Percentiles rank a stretch among this genome's conserved stretches.
These are phyloP conservation scores for Etheostoma cragini DNA, from an alignment of 2,113 vertebrate species.

Conservation along the genomic window DNA sequence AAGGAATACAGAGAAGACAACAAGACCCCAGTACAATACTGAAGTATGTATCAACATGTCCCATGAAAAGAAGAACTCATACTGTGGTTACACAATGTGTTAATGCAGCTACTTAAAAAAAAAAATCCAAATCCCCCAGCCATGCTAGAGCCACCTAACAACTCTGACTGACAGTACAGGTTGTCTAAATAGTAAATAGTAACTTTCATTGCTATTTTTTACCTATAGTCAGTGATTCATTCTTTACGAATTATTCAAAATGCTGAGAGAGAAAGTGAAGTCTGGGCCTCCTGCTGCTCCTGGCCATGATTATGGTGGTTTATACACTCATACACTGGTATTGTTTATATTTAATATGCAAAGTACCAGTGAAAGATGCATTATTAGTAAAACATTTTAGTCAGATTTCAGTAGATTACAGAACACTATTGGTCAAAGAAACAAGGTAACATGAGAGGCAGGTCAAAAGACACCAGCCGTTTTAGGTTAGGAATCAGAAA, in stretches of 20 bases:
- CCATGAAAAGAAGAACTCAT: constrained; percentile 7
- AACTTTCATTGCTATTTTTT: background rate
- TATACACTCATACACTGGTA: background rate
- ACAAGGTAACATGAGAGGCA: background rate
- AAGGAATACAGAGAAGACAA: constrained; percentile 16
- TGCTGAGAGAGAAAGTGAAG: background rate
- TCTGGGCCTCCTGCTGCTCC: background rate
- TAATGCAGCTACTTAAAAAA: background rate
- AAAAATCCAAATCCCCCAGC: background rate
- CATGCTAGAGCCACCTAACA: background rate
- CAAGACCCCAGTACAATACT: constrained; percentile 19
- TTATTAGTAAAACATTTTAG: background rate
- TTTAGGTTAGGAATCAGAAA: background rate
- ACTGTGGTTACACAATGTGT: constrained; percentile 6
- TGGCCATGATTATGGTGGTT: background rate
- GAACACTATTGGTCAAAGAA: background rate
- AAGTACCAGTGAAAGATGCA: too few species aligned
- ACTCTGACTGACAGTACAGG: background rate
- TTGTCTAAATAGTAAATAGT: background rate
- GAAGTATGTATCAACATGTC: constrained; percentile 20
- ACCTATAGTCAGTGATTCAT: background rate
- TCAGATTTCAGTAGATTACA: background rate
- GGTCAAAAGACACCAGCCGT: background rate
- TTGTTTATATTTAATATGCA: background rate
- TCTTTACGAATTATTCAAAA: background rate